Evolutionary conservation across 1,140 invertebrate genomes (phyloP).

Genomic region (Colletes gigas): DNA sequence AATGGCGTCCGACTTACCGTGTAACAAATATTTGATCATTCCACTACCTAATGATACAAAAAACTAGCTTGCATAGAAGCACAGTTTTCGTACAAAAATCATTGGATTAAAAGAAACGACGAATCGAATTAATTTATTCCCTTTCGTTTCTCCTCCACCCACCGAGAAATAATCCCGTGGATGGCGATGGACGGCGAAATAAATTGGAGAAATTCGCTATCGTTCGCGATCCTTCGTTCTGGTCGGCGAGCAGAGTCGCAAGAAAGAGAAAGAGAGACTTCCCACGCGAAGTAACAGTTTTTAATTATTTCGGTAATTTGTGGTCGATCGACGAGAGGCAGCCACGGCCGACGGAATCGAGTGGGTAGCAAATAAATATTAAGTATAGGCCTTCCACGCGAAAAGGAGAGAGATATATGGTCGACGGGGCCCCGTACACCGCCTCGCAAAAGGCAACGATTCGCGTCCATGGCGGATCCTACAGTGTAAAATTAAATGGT

Average conservation of each 20-base stretch:
- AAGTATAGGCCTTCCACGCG: constrained; percentile 76
- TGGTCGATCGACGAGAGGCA: constrained; percentile 68
- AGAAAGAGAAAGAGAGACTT: constrained; percentile 56
- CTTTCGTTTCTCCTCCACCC: background rate
- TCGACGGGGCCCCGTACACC: constrained; percentile 43
- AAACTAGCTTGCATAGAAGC: too few species aligned
- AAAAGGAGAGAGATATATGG: constrained; percentile 70
- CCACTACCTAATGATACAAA: too few species aligned
- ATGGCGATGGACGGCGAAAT: background rate
- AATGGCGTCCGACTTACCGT: too few species aligned
- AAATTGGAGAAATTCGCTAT: constrained; percentile 5
- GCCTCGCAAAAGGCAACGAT: constrained; percentile 12
- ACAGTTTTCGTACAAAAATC: too few species aligned
- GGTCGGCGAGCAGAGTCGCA: background rate
- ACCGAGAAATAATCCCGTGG: background rate
- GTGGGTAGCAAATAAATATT: constrained; percentile 79
- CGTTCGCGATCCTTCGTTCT: too few species aligned
- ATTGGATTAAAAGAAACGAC: constrained; percentile 19
- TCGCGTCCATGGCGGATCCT: constrained; percentile 39
- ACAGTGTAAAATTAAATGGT: constrained; percentile 79
- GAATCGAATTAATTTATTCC: constrained; percentile 36
- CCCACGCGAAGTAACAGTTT: constrained; percentile 74
- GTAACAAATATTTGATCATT: too few species aligned
- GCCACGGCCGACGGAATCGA: constrained; percentile 53
- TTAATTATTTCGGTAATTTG: constrained; percentile 81